Base-by-base conservation (phyloP, 2,888 invertebrate genomes). In the Cerceris ruficornis region DNA sequence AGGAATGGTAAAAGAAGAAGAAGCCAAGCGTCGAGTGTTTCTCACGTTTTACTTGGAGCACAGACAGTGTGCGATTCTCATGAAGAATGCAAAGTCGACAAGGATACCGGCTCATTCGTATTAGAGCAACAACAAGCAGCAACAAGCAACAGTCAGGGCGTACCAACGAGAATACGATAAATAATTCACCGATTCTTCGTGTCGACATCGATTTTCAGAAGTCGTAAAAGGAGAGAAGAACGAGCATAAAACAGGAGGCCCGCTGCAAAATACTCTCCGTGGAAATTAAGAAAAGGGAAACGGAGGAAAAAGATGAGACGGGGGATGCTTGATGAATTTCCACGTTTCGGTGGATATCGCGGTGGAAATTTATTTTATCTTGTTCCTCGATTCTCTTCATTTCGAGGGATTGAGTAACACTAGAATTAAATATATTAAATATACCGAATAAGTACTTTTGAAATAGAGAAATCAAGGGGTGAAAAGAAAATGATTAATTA, bases 151-250 rank as follows among this genome's bases (percentile, higher is more conserved):
- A 83, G 84, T 75, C 77, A 75, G 66, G 72, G 77, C 75, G 76
- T 70, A 76, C 83, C 87, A 88, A 88, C 86, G 85, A 88, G 85
- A 79, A 79, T 76, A 69, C 69, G 69, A 28, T 88, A 69, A 88
- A 88, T 88, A 82, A 87, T 88, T 88, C 83, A 88, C 73, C 75
- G 69, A 85, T 81, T 77, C 77, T 71, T 79, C 76, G 84, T 82
- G 82, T 83, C 86, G 84, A 82, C 84, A 87, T 87, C 85, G 87
- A 87, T 87, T 79, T 83, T 69, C 80, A 77, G 81, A 79, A 85
- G 77, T 75, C 80, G 80, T 76, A 78, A 78, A 77, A 75, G 72
- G 72, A 58, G 49, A 67, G 76, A 80, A 67, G 65, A 70, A 76
- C 80, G 80, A 73, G 76, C 74, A 59, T 66, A 67, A 72, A 80